These are phyloP conservation scores for Drosophila bocki DNA, from an alignment of 1,140 invertebrate species.

Conservation along the genomic window DNA sequence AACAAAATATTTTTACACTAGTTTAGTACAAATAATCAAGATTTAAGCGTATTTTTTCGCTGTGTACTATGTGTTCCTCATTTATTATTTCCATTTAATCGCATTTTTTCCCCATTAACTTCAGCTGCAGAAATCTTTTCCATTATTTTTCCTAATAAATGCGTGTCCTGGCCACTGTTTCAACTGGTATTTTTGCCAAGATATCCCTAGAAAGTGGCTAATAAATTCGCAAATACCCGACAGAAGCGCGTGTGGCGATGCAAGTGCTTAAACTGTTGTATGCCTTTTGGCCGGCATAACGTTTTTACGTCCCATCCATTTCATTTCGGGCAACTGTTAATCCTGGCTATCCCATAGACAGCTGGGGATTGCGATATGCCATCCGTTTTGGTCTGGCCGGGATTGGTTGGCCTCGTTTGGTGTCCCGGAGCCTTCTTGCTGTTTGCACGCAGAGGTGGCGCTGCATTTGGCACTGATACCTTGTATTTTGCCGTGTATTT, in stretches of 20 bases:
- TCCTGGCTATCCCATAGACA: conserved; percentile 55
- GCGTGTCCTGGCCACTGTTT: conserved; percentile 2
- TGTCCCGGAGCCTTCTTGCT: conserved; percentile 54
- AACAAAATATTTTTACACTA: too few species aligned
- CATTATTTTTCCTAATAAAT: conserved; percentile 24
- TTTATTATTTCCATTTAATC: conserved; percentile 8
- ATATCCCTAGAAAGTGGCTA: neutral
- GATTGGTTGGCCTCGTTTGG: conserved; percentile 2
- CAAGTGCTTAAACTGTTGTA: conserved; percentile 63
- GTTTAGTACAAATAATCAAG: too few species aligned
- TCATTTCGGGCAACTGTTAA: conserved; percentile 76
- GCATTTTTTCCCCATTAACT: conserved; percentile 5
- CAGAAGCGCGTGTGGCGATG: conserved; percentile 23
- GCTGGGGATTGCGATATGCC: conserved; percentile 65
- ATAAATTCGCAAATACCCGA: conserved; percentile 18
- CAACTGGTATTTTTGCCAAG: neutral
- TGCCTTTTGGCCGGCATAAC: conserved; percentile 47
- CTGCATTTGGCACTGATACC: conserved; percentile 40
- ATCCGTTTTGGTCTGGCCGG: conserved; percentile 20
- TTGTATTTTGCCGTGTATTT: conserved; percentile 33
- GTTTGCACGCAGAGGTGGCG: conserved; percentile 44
- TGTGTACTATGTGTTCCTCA: neutral
- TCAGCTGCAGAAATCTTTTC: conserved; percentile 1
- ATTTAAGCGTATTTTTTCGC: neutral
- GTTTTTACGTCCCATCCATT: conserved; percentile 56